phyloP scores from a whole-genome alignment of 1,140 invertebrate genomes.

The Glomeris maerens region DNA sequence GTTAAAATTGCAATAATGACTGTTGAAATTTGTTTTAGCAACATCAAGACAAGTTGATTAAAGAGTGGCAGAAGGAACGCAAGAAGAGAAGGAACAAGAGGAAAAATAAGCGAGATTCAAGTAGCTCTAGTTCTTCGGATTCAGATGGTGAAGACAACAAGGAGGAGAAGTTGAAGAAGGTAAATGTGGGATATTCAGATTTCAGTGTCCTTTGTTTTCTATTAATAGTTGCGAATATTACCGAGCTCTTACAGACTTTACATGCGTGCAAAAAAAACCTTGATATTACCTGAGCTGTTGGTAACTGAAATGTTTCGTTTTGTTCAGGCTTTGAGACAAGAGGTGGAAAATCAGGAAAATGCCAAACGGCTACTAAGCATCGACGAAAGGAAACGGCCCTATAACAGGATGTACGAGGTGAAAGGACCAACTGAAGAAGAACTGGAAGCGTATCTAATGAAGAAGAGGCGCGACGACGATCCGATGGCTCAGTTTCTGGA shows the following conservation, averaged over 20 bases:
- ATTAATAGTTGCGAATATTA: neutral
- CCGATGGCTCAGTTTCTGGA: constrained; percentile 54
- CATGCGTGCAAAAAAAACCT: neutral
- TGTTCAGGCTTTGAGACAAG: constrained; percentile 45
- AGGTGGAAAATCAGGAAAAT: constrained; percentile 44
- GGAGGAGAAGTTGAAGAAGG: constrained; percentile 28
- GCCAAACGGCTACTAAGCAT: constrained; percentile 49
- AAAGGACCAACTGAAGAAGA: constrained; percentile 78
- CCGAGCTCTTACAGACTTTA: neutral
- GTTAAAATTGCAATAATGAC: too few relatives aligned
- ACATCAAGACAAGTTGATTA: constrained; percentile 19
- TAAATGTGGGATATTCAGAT: too few relatives aligned
- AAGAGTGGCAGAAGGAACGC: too few relatives aligned
- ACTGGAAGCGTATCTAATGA: constrained; percentile 84
- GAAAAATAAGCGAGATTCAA: constrained; percentile 28
- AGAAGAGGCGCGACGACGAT: constrained; percentile 67
- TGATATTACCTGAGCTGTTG: neutral
- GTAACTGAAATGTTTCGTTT: neutral
- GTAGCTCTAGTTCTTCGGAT: constrained; percentile 7
- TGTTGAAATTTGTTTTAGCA: constrained; percentile 20
- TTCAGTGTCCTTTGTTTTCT: constrained; percentile 2
- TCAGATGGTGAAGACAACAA: constrained; percentile 29
- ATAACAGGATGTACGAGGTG: constrained; percentile 67
- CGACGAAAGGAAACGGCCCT: constrained; percentile 79
- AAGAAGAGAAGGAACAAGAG: constrained; percentile 15